Conservation (phyloP, 2,888 invertebrate genomes). For the Hedychridium roseum region DNA sequence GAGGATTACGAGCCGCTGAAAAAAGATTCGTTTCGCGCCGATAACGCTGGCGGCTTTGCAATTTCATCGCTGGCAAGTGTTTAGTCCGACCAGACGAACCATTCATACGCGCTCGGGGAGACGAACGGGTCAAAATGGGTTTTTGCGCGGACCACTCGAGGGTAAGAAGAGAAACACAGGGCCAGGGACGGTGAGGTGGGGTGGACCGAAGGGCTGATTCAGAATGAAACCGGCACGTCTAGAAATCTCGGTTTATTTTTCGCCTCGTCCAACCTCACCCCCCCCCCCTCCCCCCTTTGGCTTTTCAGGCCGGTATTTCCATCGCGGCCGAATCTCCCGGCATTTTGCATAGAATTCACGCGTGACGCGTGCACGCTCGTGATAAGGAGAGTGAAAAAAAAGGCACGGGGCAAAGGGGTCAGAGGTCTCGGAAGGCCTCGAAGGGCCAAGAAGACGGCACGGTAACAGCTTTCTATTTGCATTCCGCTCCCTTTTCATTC, state of each 20-base stretch:
- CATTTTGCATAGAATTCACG: conserved; percentile 49
- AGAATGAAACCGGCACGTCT: conserved; percentile 34
- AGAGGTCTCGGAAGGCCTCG: conserved; percentile 22
- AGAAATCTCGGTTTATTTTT: conserved; percentile 19
- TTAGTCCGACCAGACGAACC: too few species aligned
- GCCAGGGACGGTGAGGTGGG: conserved; percentile 25
- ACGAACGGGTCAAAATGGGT: too few species aligned
- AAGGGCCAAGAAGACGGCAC: conserved; percentile 40
- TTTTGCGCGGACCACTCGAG: too few species aligned
- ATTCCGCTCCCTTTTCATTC: conserved; percentile 55
- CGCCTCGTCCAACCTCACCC: conserved; percentile 8
- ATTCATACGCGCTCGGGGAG: too few species aligned
- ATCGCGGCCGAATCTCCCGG: conserved; percentile 41
- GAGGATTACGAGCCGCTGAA: too few species aligned
- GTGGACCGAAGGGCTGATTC: conserved; percentile 26
- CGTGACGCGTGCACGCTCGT: conserved; percentile 36
- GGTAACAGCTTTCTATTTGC: conserved; percentile 62
- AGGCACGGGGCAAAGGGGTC: conserved; percentile 18
- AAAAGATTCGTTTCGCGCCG: too few species aligned
- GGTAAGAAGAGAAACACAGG: conserved; percentile 5
- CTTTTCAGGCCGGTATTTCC: too few species aligned
- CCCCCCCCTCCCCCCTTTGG: conserved; percentile 5
- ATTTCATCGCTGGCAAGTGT: too few species aligned
- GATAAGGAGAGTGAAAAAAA: conserved; percentile 9
- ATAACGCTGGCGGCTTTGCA: too few species aligned